These are phyloP conservation scores for Oryzias dopingdopingensis DNA, from an alignment of 2,797 vertebrate species.

Conservation along the genomic window DNA sequence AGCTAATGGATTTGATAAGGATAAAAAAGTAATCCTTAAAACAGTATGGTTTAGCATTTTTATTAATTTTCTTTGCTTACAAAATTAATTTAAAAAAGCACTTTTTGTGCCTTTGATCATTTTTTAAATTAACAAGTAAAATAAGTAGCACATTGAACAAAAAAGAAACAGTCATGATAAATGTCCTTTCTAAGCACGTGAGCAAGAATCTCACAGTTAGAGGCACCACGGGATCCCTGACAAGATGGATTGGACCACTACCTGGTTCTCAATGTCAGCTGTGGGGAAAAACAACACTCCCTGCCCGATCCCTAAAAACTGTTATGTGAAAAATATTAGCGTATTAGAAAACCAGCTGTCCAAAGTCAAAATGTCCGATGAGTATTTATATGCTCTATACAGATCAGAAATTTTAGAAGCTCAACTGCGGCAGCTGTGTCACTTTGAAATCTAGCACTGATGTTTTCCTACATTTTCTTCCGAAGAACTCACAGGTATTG, in stretches of 20 bases:
- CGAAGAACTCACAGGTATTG: constrained; percentile 68
- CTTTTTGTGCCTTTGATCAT: too few species aligned
- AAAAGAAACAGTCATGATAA: constrained; percentile 26
- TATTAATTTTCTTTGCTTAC: too few species aligned
- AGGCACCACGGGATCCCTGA: constrained; percentile 47
- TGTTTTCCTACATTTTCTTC: constrained; percentile 54
- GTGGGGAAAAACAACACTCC: constrained; percentile 39
- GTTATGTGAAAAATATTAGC: constrained; percentile 66
- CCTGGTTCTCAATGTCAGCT: constrained; percentile 53
- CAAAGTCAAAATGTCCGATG: constrained; percentile 69
- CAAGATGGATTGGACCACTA: constrained; percentile 58
- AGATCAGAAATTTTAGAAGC: constrained; percentile 77
- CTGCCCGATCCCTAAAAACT: constrained; percentile 63
- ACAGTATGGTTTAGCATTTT: too few species aligned
- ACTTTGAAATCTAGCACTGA: constrained; percentile 74
- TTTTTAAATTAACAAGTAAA: too few species aligned
- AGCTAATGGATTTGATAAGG: too few species aligned
- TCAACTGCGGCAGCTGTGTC: constrained; percentile 78
- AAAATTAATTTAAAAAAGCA: too few species aligned
- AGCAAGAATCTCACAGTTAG: constrained; percentile 15
- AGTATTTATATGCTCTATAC: constrained; percentile 74
- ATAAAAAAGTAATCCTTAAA: too few species aligned
- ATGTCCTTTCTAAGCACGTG: constrained; percentile 26
- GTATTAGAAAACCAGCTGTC: constrained; percentile 80
- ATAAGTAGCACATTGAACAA: too few species aligned